A percentile compares a stretch with the other conserved stretches of the same genome.
These are phyloP conservation scores for Pachydiplax longipennis DNA, from an alignment of 2,888 invertebrate genomes.

Conservation along the genomic window DNA sequence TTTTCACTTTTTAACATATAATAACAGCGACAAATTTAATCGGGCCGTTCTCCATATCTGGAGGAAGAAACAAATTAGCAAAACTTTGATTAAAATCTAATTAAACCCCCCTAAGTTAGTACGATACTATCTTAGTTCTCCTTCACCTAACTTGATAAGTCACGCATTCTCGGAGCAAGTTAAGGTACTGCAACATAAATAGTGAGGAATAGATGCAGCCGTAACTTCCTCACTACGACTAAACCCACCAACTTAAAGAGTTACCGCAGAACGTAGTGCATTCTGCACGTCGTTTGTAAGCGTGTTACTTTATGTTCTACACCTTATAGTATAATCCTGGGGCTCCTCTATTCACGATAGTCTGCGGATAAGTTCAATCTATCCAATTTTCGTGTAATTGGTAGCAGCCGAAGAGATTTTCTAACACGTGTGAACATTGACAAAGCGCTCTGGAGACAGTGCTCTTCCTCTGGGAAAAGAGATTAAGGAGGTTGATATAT, in stretches of 20 bases:
- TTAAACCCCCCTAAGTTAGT: too few species aligned
- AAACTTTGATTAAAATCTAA: too few species aligned
- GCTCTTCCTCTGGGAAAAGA: too few species aligned
- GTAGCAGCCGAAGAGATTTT: neutral
- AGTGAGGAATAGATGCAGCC: neutral
- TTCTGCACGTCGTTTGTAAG: neutral
- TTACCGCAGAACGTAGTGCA: neutral
- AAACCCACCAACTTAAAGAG: neutral
- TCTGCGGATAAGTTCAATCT: neutral
- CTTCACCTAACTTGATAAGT: neutral
- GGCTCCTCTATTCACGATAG: neutral
- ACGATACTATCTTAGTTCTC: neutral
- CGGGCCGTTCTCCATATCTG: too few species aligned
- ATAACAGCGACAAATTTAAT: too few species aligned
- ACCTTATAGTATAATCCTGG: neutral
- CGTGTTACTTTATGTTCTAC: neutral
- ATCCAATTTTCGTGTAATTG: neutral
- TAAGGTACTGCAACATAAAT: neutral
- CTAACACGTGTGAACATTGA: neutral
- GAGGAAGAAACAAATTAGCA: too few species aligned
- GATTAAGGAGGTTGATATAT: too few species aligned
- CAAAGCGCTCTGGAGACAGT: neutral
- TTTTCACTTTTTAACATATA: too few species aligned
- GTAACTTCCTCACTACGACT: neutral
- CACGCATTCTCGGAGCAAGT: neutral